A percentile compares a stretch with the other conserved stretches of the same genome.
Conservation (phyloP, 2,888 invertebrate species). For the Leptopilina myrica region DNA sequence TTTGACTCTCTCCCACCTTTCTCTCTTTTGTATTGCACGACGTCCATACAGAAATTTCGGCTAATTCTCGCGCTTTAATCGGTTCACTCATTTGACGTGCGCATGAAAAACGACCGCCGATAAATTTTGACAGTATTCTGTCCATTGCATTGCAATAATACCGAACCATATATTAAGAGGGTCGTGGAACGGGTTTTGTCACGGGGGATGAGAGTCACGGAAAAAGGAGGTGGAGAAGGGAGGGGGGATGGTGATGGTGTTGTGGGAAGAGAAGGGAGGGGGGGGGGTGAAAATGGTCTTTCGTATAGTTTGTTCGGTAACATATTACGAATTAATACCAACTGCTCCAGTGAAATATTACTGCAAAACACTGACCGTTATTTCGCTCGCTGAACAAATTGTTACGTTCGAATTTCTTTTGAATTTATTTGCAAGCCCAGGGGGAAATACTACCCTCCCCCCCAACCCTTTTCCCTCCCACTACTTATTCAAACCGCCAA, state of each 20-base stretch:
- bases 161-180: slow-evolving; percentile 76
- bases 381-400: slow-evolving; percentile 71
- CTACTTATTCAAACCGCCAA: slow-evolving; percentile 3
- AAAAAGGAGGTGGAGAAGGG: slow-evolving; percentile 37
- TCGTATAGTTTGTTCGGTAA: slow-evolving; percentile 75
- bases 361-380: slow-evolving; percentile 77
- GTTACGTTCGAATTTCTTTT: slow-evolving; percentile 69
- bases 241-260: slow-evolving; percentile 25
- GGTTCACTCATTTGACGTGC: slow-evolving; percentile 75
- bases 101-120: slow-evolving; percentile 76
- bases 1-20: neutral
- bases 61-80: slow-evolving; percentile 75
- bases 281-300: slow-evolving; percentile 51
- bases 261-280: neutral
- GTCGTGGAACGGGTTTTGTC: slow-evolving; percentile 60
- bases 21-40: too few species aligned
- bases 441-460: slow-evolving; percentile 16
- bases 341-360: slow-evolving; percentile 77
- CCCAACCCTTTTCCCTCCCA: neutral
- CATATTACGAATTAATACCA: slow-evolving; percentile 77
- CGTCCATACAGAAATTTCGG: slow-evolving; percentile 63
- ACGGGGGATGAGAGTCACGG: slow-evolving; percentile 59
- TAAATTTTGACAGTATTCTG: slow-evolving; percentile 77
- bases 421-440: slow-evolving; percentile 65
- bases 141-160: slow-evolving; percentile 77